Evolutionary conservation across 53 echinoderm and acorn worm species (phyloP), one percentile per base, ranked within the genome.

Genomic region (Luidia sarsii): DNA sequence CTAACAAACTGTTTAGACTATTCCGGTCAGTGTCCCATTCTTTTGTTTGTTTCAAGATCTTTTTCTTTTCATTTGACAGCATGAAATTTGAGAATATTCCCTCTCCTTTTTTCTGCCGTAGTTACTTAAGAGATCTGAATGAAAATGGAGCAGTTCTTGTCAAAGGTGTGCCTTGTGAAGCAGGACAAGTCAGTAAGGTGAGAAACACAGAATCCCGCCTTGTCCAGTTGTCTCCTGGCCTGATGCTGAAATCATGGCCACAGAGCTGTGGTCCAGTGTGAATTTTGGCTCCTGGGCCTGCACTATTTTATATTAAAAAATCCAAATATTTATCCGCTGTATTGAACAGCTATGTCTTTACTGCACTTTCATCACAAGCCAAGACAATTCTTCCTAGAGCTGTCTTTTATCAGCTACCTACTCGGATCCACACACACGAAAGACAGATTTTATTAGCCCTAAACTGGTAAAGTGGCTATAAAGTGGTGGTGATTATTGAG

Each of bases 51-150:
- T n/a, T n/a, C n/a, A n/a, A n/a, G n/a, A n/a, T n/a, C n/a, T n/a
- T n/a, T n/a, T n/a, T n/a, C n/a, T n/a, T n/a, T n/a, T n/a, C n/a
- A n/a, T n/a, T n/a, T n/a, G n/a, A n/a, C n/a, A n/a, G n/a, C n/a
- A n/a, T n/a, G n/a, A n/a, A n/a, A n/a, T n/a, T n/a, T n/a, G n/a
- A n/a, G n/a, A n/a, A n/a, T n/a, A n/a, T n/a, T n/a, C n/a, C n/a
- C n/a, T 43, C 10, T 25, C 2, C n/a, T 23, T 15, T 72, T 33
- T 9, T 55, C 21, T 67, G n/a, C 13, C 55, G 2, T 57, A 94
- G 94, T 34, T 94, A 82, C 75, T 63, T 94, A 28, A 75, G 85
- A 64, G 75, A 85, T 77, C 57, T 94, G 60, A 91, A 94, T 88
- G 59, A 81, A 2, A 60, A 85, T 90, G 94, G 94, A 10, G 50